Evolutionary conservation across 53 echinoderm and acorn worm genomes (phyloP).

Genomic region (Temnopleurus reevesii): DNA sequence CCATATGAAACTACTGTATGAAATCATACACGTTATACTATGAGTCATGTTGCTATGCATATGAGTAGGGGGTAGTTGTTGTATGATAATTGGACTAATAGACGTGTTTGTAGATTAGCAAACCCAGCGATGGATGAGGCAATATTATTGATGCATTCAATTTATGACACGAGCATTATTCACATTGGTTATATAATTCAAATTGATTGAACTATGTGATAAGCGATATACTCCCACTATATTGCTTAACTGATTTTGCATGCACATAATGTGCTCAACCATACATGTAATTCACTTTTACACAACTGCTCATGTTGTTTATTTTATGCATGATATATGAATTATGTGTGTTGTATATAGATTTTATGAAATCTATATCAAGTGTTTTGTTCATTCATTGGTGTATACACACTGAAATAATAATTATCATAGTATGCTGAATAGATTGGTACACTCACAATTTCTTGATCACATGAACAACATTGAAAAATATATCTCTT

Average conservation of each 20-base stretch:
- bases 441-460: no score
- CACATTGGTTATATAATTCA: conserved; percentile 2
- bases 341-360: no score
- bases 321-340: not conserved
- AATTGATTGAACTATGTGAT: not conserved
- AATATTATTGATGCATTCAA: not conserved
- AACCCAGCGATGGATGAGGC: not conserved
- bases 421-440: no score
- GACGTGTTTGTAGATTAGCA: not conserved
- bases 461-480: no score
- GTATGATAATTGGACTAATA: not conserved
- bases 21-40: not conserved
- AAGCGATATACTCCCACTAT: not conserved
- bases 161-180: conserved; percentile 6
- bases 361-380: no score
- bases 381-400: no score
- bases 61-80: not conserved
- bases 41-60: not conserved
- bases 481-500: no score
- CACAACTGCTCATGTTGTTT: not conserved
- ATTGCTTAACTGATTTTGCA: not conserved
- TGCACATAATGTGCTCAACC: not conserved
- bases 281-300: not conserved
- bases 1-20: not conserved
- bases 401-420: no score